Evolutionary conservation across 2,888 invertebrate genomes (phyloP).

Genomic region (Harpalus rubripes): DNA sequence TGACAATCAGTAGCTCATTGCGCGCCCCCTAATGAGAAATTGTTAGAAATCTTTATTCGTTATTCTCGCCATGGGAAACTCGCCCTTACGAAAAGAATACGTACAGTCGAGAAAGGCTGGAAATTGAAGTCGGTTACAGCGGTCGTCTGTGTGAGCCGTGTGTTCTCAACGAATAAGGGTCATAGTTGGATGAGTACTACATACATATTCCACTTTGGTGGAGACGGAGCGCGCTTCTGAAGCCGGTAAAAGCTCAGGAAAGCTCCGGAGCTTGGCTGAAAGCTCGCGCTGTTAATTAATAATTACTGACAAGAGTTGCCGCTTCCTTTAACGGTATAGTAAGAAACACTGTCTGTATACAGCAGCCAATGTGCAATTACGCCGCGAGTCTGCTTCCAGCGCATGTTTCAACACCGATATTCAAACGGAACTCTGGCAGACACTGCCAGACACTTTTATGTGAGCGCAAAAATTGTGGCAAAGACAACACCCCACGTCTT

Average conservation of each 20-base stretch:
- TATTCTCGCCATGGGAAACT: conserved; percentile 68
- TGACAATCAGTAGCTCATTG: conserved; percentile 77
- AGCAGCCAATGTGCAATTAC: conserved; percentile 59
- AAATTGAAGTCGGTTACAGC: conserved; percentile 61
- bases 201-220: conserved; percentile 75
- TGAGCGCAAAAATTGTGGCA: too few species aligned
- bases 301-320: conserved; percentile 79
- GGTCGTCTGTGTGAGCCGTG: conserved; percentile 53
- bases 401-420: background rate
- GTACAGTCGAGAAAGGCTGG: conserved; percentile 67
- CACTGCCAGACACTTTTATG: too few species aligned
- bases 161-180: conserved; percentile 28
- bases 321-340: conserved; percentile 76
- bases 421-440: too few species aligned
- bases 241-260: conserved; percentile 79
- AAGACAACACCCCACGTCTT: background rate
- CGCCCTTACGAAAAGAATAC: conserved; percentile 69
- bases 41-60: conserved; percentile 76
- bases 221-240: conserved; percentile 75
- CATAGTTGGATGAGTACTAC: conserved; percentile 72
- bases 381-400: background rate
- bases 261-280: conserved; percentile 76
- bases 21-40: conserved; percentile 76
- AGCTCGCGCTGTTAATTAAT: conserved; percentile 79
- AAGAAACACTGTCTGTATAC: conserved; percentile 64